These are phyloP conservation scores for Axinella damicornis DNA, from an alignment of 37 sponge, comb jelly and placozoan species.

Conservation along the genomic window DNA sequence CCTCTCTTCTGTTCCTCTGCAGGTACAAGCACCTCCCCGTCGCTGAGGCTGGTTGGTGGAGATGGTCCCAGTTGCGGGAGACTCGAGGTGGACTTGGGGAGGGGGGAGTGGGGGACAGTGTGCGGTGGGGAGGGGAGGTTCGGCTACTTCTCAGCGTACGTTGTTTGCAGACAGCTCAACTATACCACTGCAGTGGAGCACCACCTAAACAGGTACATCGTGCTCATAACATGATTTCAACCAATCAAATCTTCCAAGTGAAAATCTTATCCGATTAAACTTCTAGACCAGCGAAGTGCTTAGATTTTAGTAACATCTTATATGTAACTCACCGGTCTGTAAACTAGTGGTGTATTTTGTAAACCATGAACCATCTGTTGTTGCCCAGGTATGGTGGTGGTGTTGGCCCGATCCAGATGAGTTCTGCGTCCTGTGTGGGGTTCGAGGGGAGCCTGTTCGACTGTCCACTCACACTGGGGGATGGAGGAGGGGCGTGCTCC, in stretches of 20 bases:
- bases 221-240: too few relatives aligned
- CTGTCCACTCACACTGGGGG: conserved; percentile 1
- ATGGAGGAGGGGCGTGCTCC: not conserved
- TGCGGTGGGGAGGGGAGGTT: conserved; percentile 20
- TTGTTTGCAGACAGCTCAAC: conserved; percentile 52
- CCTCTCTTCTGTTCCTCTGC: conserved; percentile 44
- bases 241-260: too few relatives aligned
- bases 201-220: not conserved
- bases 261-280: too few relatives aligned
- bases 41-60: conserved; percentile 15
- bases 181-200: conserved; percentile 1
- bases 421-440: conserved; percentile 28
- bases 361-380: too few relatives aligned
- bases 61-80: not conserved
- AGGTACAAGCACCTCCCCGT: conserved; percentile 23
- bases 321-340: too few relatives aligned
- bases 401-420: conserved; percentile 28
- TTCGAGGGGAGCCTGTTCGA: conserved; percentile 33
- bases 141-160: conserved; percentile 18
- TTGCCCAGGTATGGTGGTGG: conserved; percentile 2
- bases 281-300: too few relatives aligned
- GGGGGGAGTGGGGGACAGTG: conserved; percentile 33
- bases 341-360: too few relatives aligned
- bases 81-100: conserved; percentile 4
- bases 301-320: too few relatives aligned